Conservation (phyloP, 2,113 vertebrate genomes). For the Salminus brasiliensis region DNA sequence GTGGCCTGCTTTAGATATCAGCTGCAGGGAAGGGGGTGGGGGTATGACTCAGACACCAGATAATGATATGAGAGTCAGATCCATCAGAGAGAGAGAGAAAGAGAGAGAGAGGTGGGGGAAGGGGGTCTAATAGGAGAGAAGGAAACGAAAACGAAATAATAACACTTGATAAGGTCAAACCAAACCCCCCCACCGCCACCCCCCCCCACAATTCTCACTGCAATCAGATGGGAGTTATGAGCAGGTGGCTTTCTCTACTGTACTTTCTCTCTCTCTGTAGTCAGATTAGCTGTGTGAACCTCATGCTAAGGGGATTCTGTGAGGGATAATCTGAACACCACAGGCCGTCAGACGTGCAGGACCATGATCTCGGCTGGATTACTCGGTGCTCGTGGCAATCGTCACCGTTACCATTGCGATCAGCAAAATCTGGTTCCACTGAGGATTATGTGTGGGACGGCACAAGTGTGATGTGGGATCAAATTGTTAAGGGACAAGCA, state of each 20-base stretch:
- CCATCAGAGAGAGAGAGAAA: neutral
- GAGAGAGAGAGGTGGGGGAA: neutral
- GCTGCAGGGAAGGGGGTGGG: neutral
- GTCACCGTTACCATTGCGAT: neutral
- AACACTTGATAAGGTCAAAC: slow-evolving; percentile 42
- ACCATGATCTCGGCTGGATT: slow-evolving; percentile 13
- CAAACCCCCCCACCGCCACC: neutral
- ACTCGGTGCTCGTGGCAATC: neutral
- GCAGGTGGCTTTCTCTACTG: slow-evolving; percentile 29
- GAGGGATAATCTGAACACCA: slow-evolving; percentile 44
- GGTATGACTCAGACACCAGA: neutral
- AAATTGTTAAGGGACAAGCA: no score
- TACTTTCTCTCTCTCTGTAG: slow-evolving; percentile 10
- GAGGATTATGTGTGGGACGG: neutral
- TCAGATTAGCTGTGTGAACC: slow-evolving; percentile 49
- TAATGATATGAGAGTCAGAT: slow-evolving; percentile 14
- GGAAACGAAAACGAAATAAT: neutral
- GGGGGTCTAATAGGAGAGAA: neutral
- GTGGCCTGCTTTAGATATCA: neutral
- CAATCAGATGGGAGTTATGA: slow-evolving; percentile 25
- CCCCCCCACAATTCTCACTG: neutral
- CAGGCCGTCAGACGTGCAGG: slow-evolving; percentile 15
- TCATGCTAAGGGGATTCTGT: slow-evolving; percentile 45
- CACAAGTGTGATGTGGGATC: neutral
- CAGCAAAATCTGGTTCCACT: neutral